Evolutionary conservation across 2,888 invertebrate genomes (phyloP).

Genomic region (Chironomus riparius): DNA sequence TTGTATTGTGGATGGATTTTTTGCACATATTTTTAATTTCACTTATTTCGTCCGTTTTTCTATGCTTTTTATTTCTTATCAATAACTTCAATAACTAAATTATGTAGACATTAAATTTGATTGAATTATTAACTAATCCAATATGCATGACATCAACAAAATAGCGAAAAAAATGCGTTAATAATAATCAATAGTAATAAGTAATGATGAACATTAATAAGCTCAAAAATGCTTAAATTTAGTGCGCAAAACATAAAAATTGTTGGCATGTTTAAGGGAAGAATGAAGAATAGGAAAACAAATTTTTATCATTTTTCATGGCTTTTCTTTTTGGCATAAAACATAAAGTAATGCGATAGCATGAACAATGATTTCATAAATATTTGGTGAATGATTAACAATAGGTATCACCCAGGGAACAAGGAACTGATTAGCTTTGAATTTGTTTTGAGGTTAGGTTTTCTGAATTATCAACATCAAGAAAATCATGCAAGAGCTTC

Average conservation of each 20-base stretch:
- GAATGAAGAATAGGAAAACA: not conserved
- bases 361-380: not conserved
- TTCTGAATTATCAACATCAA: no score
- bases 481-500: no score
- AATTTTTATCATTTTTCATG: not conserved
- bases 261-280: not conserved
- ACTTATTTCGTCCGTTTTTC: not conserved
- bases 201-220: not conserved
- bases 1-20: no score
- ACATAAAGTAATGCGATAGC: not conserved
- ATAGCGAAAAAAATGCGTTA: not conserved
- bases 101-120: not conserved
- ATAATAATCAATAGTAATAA: not conserved
- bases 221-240: not conserved
- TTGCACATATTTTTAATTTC: no score
- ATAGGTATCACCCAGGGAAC: no score
- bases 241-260: not conserved
- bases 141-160: not conserved
- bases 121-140: not conserved
- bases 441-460: no score
- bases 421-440: no score
- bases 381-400: no score
- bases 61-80: not conserved
- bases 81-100: not conserved
- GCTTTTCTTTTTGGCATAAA: not conserved